Conservation (phyloP, 2,113 vertebrate species). For the Meriones unguiculatus region DNA sequence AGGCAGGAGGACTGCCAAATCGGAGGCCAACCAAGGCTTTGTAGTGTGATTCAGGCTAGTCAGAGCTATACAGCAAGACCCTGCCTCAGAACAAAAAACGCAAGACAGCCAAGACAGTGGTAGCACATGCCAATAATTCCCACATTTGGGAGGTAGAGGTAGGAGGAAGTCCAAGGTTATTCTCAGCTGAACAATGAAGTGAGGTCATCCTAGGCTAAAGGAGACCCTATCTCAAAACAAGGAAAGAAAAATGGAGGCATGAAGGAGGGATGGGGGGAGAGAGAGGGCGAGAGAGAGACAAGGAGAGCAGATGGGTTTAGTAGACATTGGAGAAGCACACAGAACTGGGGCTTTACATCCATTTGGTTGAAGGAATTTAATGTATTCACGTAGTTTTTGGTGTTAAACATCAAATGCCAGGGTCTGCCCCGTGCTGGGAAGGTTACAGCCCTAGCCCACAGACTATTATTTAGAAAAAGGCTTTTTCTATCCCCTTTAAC, state of each 20-base stretch:
- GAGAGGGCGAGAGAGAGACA: background rate
- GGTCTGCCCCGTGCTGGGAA: background rate
- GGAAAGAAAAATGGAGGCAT: background rate
- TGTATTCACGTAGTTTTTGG: background rate
- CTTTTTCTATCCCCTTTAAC: background rate
- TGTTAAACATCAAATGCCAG: background rate
- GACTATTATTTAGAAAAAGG: slow-evolving; percentile 57
- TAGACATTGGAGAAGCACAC: background rate
- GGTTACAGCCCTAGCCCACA: background rate
- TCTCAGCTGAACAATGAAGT: background rate
- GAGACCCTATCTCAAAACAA: background rate
- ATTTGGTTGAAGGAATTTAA: slow-evolving; percentile 8
- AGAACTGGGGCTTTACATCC: background rate
- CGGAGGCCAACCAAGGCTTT: background rate
- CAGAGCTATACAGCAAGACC: background rate
- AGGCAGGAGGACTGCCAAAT: background rate
- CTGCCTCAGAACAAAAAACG: background rate
- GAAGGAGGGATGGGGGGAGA: no score
- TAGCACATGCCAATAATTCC: background rate
- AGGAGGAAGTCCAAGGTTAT: background rate
- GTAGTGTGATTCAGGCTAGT: background rate
- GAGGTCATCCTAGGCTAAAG: background rate
- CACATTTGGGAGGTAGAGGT: background rate
- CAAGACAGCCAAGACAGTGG: background rate
- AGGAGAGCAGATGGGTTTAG: background rate